These are phyloP conservation scores for Drosophila paucipuncta DNA, from an alignment of 2,888 invertebrate species.

Conservation along the genomic window DNA sequence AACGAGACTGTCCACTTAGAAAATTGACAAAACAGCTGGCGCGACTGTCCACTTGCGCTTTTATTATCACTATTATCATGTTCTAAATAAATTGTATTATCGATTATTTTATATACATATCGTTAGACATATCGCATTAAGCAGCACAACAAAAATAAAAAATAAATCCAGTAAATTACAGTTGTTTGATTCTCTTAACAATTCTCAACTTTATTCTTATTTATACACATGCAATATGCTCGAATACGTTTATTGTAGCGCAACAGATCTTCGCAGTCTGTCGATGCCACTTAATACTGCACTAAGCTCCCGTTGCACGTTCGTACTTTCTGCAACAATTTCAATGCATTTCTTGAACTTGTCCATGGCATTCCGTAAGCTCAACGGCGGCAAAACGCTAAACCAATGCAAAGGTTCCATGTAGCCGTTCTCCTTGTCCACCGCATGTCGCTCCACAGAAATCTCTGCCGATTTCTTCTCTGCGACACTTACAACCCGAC, in stretches of 20 bases:
- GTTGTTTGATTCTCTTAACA: neutral
- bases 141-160: neutral
- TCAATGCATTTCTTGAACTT: constrained; percentile 90
- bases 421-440: constrained; percentile 84
- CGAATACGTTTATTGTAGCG: constrained; percentile 15
- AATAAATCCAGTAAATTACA: neutral
- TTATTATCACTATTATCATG: constrained; percentile 12
- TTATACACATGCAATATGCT: constrained; percentile 2
- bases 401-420: constrained; percentile 93
- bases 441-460: constrained; percentile 80
- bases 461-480: constrained; percentile 82
- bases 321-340: constrained; percentile 89
- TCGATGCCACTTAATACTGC: constrained; percentile 67
- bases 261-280: constrained; percentile 37
- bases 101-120: constrained; percentile 20
- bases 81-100: constrained; percentile 29
- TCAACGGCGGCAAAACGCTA: constrained; percentile 93
- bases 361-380: constrained; percentile 90
- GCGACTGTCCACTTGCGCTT: constrained; percentile 40
- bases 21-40: constrained; percentile 42
- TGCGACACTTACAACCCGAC: constrained; percentile 83
- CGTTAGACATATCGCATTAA: constrained; percentile 8
- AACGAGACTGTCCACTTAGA: constrained; percentile 42
- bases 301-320: constrained; percentile 88
- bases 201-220: constrained; percentile 51